Evolutionary conservation across 2,888 invertebrate genomes (phyloP), one percentile per base, ranked within the genome.

Genomic region (Dascillus cervinus): DNA sequence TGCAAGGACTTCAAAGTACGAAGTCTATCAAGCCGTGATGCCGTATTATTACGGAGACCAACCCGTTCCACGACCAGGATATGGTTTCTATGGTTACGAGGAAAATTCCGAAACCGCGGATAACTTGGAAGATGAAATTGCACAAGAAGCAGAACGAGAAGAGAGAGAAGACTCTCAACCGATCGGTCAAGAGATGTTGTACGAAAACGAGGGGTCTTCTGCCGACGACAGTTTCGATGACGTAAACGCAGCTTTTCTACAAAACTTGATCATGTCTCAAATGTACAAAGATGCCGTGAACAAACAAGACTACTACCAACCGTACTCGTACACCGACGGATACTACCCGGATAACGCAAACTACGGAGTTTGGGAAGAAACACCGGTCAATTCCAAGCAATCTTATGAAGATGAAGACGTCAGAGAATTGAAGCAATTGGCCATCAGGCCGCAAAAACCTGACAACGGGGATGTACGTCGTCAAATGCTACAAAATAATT

Each of bases 131-230:
- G 78, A 77, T 39, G 73, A 72, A 40, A 70, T 76, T 19, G 63
- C 75, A 20, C 70, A 72, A 31, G 77, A 78, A 52, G 73, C 74
- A 41, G 75, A 77, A 52, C 64, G 75, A 28, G 69, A 77, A 50
- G 60, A 66, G 36, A 50, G 66, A 6, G 66, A 65, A 35, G 71
- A 74, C 21, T 66, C 74, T 8, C 64, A 77, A 17, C 77, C 77
- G 1, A 73, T 77, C 13, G 77, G 77, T n/a, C 77, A 78, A 50
- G 78, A 79, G 55, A 75, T 75, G 9, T 74, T 75, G 67, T 79
- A 72, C 44, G 77, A 77, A 54, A 72, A 69, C 41, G 74, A 74
- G 39, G 46, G 42, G 2, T 26, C 42, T 13, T 52, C 50, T 15
- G n/a, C n/a, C n/a, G 54, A 54, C n/a, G 47, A 45, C 8, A 55